phyloP scores from a whole-genome alignment of 2,888 invertebrate genomes.

The Halictus ligatus region DNA sequence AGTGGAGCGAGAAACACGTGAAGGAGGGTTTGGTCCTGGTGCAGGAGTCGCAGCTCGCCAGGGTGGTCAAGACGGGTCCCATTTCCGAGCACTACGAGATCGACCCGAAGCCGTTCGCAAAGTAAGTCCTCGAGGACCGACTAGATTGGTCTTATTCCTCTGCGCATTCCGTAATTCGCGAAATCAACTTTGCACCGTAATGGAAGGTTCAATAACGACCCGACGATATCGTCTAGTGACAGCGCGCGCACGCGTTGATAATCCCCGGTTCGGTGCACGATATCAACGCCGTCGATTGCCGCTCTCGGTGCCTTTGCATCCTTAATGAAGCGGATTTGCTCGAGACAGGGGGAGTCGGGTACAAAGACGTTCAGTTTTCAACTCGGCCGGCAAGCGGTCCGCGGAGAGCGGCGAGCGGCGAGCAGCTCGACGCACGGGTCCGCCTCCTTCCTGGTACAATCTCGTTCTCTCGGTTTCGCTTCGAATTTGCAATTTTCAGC shows the following conservation, averaged over 20 bases:
- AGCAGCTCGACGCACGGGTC: background rate
- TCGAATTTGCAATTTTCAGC: slow-evolving; percentile 23
- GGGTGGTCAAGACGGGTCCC: slow-evolving; percentile 85
- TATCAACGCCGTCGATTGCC: slow-evolving; percentile 44
- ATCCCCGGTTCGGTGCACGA: slow-evolving; percentile 45
- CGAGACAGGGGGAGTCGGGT: slow-evolving; percentile 21
- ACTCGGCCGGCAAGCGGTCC: background rate
- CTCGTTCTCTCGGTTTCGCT: slow-evolving; percentile 15
- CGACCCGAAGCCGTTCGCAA: slow-evolving; percentile 85
- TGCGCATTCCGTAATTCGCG: background rate
- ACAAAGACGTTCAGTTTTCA: slow-evolving; percentile 47
- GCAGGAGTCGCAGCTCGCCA: slow-evolving; percentile 84
- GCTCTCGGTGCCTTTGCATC: slow-evolving; percentile 62
- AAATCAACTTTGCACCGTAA: slow-evolving; percentile 56
- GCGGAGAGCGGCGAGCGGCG: background rate
- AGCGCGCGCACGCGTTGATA: slow-evolving; percentile 52
- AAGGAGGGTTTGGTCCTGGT: slow-evolving; percentile 85
- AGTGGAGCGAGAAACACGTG: slow-evolving; percentile 85
- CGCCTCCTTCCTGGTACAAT: slow-evolving; percentile 1
- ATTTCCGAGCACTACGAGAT: slow-evolving; percentile 85
- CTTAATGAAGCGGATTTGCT: slow-evolving; percentile 71
- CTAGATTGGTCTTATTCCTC: background rate
- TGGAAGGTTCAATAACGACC: slow-evolving; percentile 58
- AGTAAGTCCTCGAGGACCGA: slow-evolving; percentile 76
- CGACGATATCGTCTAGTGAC: slow-evolving; percentile 43